Evolutionary conservation across 2,797 vertebrate genomes (phyloP), one percentile per base, ranked within the genome.

Genomic region (Limosa lapponica): DNA sequence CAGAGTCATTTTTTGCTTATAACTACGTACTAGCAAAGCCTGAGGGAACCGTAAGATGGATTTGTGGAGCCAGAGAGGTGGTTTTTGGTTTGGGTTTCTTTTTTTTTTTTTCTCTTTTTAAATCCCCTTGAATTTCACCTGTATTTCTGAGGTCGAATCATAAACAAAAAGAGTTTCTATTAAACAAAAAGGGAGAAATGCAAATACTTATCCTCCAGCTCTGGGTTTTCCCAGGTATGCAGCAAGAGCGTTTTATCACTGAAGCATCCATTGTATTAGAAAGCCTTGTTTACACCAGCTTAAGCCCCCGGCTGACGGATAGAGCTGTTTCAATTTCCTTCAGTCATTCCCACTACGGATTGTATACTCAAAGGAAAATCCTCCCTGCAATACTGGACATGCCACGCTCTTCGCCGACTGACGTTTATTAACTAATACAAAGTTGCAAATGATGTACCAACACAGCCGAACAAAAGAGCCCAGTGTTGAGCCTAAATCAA

Each of bases 401-500:
- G 66, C 80, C 46, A 62, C 32, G 48, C 94, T 97, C 64, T 85
- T 79, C 55, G 77, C 84, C 61, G 64, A 64, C 23, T 46, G 88
- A 91, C 43, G 77, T 64, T 39, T 66, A 48, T 84, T 85, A 93
- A 73, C 83, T 70, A 94, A 90, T 93, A 94, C 95, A 91, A 92
- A 96, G 97, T 95, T 81, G 94, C 94, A 98, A 98, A 98, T 97
- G 95, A 94, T 96, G 97, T 95, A 97, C 94, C 93, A 97, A 93
- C 92, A 97, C 91, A 77, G 81, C 86, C 72, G 97, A 98, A 98
- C 97, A 98, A 98, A 98, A 98, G 97, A 97, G 95, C 95, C 97
- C 95, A 98, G 97, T 98, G 98, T 98, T 97, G 98, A 98, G 97
- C 96, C 97, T 98, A 96, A 98, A 78, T 98, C 98, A 98, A 90